Evolutionary conservation across 2,113 vertebrate genomes (phyloP), one percentile per base, ranked within the genome.

Genomic region (Chloebia gouldiae): DNA sequence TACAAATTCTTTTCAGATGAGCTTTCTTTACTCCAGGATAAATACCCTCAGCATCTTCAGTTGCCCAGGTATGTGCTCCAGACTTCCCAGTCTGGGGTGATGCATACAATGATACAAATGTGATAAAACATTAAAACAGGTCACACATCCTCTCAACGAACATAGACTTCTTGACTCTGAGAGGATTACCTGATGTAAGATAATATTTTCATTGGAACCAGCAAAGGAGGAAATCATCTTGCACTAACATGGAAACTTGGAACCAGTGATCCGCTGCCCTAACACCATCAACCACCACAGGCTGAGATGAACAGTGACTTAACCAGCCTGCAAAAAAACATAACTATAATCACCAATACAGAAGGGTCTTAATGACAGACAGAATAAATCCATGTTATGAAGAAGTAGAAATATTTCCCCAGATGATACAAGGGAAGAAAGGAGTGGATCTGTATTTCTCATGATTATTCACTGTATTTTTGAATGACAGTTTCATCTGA

Each of bases 251-350:
- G 42, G 28, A 83, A 70, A 37, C 4, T 19, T 4, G 4, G 21
- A 77, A 15, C 8, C 5, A 33, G 37, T 12, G 8, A 42, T 54
- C 9, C 13, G 7, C 5, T 1, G 0, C 2, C 23, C 7, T 45
- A 54, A 83, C 50, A 6, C 8, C 9, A 31, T 9, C 8, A 37
- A 37, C 1, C 7, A 27, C 8, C 3, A 0, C 20, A 61, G 27
- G 3, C 5, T 80, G 23, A 45, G 22, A 12, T 65, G 14, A 69
- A 16, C 10, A 28, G 6, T 31, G 22, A 35, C 28, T 47, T 44
- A 68, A 23, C 3, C 28, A 54, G 2, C 7, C 25, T 63, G 63
- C 30, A 84, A 50, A 75, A 50, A 75, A 93, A 15, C 0, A 0
- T 45, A 24, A 28, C 11, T 22, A 2, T 51, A 71, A 35, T 37